Evolutionary conservation across 1,140 invertebrate species (phyloP).

Genomic region (Drosophila sp.): DNA sequence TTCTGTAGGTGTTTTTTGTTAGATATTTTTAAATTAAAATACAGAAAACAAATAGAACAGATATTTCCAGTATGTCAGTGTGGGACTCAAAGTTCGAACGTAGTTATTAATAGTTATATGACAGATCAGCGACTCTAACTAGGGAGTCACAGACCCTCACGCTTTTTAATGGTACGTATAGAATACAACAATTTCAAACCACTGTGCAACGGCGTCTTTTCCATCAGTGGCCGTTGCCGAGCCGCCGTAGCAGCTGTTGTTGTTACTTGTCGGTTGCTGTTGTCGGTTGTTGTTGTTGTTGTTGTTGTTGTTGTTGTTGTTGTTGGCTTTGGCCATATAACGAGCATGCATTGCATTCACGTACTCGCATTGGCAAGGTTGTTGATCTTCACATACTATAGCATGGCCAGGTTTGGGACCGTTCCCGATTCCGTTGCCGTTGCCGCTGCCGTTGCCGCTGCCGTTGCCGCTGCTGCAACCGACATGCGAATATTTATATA

Average conservation of each 20-base stretch:
- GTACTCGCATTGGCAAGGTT: constrained; percentile 71
- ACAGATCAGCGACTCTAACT: too few species aligned
- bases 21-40: too few species aligned
- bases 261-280: constrained; percentile 23
- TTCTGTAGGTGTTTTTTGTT: too few species aligned
- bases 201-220: constrained; percentile 24
- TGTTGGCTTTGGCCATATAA: constrained; percentile 61
- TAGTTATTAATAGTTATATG: too few species aligned
- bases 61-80: too few species aligned
- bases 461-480: background rate
- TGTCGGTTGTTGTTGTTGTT: constrained; percentile 13
- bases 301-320: constrained; percentile 23
- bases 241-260: constrained; percentile 11
- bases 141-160: too few species aligned
- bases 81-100: too few species aligned
- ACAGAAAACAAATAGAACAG: too few species aligned
- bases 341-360: constrained; percentile 56
- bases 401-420: too few species aligned
- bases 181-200: background rate
- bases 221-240: constrained; percentile 16
- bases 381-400: constrained; percentile 72
- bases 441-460: background rate
- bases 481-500: background rate
- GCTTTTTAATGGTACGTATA: too few species aligned
- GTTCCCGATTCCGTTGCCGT: constrained; percentile 12